Base-by-base conservation (phyloP, 1,140 invertebrate species). In the Musca vetustissima region DNA sequence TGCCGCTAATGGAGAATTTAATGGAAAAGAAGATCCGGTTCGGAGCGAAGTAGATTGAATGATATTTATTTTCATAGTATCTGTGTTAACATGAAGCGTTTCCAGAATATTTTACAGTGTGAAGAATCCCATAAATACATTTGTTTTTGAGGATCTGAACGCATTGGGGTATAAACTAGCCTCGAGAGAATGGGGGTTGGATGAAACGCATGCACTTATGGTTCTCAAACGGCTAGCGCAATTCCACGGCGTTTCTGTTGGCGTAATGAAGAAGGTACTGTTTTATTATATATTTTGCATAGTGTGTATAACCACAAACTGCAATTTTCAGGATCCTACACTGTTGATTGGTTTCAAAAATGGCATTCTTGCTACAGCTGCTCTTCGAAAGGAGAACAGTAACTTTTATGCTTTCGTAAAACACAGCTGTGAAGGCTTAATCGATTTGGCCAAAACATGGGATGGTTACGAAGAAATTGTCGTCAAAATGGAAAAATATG, bases 391-490 rank as follows among this genome's bases (percentile, higher is more conserved):
- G 32, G 73, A 74, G 8, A 64, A 77, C 8, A 71, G 72, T 0
- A 32, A 78, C 14, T 66, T 79, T 2, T 72, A 74, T 70, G 67
- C 70, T 2, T 76, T 74, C 48, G 74, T 85, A 47, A 84, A 55
- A 53, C 71, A 73, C 53, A 74, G 79, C 19, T 71, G 74, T 0
- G 64, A 74, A n/a, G 74, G 73, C 43, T 69, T 74, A 48, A 75
- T 75, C 28, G 32, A 65, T 0, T 21, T 76, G 43, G 70, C 75
- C 80, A 84, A 57, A 47, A 85, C 83, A 14, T 76, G 83, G 21
- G 70, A 81, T 0, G 87, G 86, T 48, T 68, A 85, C 15, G 43
- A 71, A 22, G 76, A 81, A 4, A 64, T 88, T 1, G 71, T 76
- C 0, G 53, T 19, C 0, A 80, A 80, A 43, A 80, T 66, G 73